phyloP scores from a whole-genome alignment of 2,888 invertebrate genomes.

The Lycaena phlaeas region DNA sequence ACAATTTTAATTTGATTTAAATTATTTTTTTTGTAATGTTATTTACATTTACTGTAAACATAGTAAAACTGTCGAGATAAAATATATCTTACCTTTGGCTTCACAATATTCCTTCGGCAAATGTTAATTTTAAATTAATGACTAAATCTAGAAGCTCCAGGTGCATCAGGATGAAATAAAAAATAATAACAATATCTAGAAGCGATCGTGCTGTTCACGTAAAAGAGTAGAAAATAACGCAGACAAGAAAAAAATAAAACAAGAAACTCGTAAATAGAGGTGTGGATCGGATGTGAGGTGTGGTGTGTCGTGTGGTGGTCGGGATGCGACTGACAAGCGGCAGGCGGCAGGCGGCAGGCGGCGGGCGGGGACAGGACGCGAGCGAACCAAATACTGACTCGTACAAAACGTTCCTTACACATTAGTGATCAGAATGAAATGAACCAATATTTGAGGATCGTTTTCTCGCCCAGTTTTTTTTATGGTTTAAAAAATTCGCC shows the following conservation, averaged over 20 bases:
- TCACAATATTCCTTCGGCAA: not conserved
- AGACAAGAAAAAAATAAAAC: constrained; percentile 4
- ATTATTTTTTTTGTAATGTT: too few relatives aligned
- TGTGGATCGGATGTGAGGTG: constrained; percentile 28
- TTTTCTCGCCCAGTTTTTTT: too few relatives aligned
- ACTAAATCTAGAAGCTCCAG: constrained; percentile 9
- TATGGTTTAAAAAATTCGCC: constrained; percentile 26
- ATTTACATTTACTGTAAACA: too few relatives aligned
- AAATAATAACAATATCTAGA: constrained; percentile 17
- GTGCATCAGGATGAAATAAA: constrained; percentile 7
- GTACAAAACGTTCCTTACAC: not conserved
- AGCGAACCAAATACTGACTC: constrained; percentile 14
- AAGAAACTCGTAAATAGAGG: constrained; percentile 16
- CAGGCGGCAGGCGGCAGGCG: constrained; percentile 4
- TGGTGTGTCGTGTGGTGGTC: constrained; percentile 19
- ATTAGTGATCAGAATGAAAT: not conserved
- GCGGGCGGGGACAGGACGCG: constrained; percentile 10
- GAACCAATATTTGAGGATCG: not conserved
- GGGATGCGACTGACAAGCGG: constrained; percentile 11
- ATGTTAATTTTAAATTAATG: constrained; percentile 5
- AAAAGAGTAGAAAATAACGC: constrained; percentile 4
- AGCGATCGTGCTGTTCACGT: constrained; percentile 7
- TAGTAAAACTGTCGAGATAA: not conserved
- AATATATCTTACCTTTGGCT: not conserved
- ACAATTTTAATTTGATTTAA: too few relatives aligned